Evolutionary conservation across 2,113 vertebrate species (phyloP), one percentile per base, ranked within the genome.

Genomic region (Dryoscopus gambensis): DNA sequence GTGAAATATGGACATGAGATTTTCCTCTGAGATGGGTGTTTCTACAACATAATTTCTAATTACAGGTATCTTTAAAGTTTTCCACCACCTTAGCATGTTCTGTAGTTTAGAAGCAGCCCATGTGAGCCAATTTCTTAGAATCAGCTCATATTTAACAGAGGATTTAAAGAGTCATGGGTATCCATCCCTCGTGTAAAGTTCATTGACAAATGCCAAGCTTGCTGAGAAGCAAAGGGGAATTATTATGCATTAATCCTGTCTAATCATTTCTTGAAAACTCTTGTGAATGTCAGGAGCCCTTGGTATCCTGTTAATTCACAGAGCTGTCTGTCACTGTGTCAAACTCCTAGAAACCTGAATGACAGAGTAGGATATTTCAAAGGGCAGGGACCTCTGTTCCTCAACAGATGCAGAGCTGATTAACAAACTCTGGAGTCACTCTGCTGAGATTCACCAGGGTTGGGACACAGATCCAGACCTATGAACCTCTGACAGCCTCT

Each of bases 331-430:
- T 71, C 67, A 44, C 6, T 30, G 13, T 8, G 15, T 33, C 5
- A 9, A 63, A 35, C 44, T 78, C 40, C 69, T 24, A 10, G 30
- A 53, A 33, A 63, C 7, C 14, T n/a, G 17, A 63, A 59, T 14
- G 39, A 15, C 7, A 5, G 7, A 49, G 9, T 0, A 49, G 31
- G 13, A 25, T 18, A 22, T 30, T 56, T 35, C 57, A 64, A 63
- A 63, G 62, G 42, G 39, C 64, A 75, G 56, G 56, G 25, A 71
- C 25, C 30, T 63, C 27, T 16, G 27, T 1, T 82, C 16, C 53
- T 53, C 4, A 4, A 2, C 2, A 2, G 46, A 15, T 3, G 2
- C 8, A 35, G 50, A 31, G 6, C 11, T 50, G 18, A 20, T 25
- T 53, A 21, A 10, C 28, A 60, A 31, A 28, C 23, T 28, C 64